Evolutionary conservation across 2,888 invertebrate species (phyloP).

Genomic region (Tribolium freemani): DNA sequence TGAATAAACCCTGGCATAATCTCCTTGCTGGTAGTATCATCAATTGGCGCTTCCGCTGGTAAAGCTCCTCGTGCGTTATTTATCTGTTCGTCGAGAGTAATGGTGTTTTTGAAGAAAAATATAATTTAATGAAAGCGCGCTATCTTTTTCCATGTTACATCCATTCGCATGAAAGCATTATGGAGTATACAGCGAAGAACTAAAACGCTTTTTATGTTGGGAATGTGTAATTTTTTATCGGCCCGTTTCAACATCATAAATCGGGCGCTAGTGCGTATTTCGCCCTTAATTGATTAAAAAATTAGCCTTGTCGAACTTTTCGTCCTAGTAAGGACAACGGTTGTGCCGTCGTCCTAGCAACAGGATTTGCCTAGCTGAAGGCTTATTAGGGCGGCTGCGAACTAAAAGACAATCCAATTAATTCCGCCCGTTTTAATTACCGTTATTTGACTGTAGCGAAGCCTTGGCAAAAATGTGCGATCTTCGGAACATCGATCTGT

Average conservation of each 20-base stretch:
- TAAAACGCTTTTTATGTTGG: constrained; percentile 24
- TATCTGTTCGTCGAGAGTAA: constrained; percentile 12
- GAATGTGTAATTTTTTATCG: constrained; percentile 24
- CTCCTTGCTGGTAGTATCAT: not conserved
- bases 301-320: constrained; percentile 16
- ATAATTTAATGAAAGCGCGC: constrained; percentile 30
- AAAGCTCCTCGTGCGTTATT: constrained; percentile 7
- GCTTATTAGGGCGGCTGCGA: constrained; percentile 25
- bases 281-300: constrained; percentile 15
- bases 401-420: constrained; percentile 40
- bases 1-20: not conserved
- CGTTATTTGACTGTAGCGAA: constrained; percentile 70
- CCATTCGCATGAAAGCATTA: constrained; percentile 23
- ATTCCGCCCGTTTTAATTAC: constrained; percentile 39
- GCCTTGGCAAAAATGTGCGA: constrained; percentile 76
- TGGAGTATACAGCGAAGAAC: constrained; percentile 3
- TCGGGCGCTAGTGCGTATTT: constrained; percentile 6
- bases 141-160: constrained; percentile 23
- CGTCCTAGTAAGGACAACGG: constrained; percentile 28
- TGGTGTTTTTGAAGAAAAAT: constrained; percentile 20
- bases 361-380: constrained; percentile 26
- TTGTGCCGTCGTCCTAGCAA: constrained; percentile 48
- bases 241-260: constrained; percentile 5
- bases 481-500: constrained; percentile 76
- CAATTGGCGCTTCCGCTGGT: constrained; percentile 1